Percentiles rank a stretch among this genome's conserved stretches.
Conservation (phyloP, 37 sponge, comb jelly and placozoan species). For the Halichondria panicea region DNA sequence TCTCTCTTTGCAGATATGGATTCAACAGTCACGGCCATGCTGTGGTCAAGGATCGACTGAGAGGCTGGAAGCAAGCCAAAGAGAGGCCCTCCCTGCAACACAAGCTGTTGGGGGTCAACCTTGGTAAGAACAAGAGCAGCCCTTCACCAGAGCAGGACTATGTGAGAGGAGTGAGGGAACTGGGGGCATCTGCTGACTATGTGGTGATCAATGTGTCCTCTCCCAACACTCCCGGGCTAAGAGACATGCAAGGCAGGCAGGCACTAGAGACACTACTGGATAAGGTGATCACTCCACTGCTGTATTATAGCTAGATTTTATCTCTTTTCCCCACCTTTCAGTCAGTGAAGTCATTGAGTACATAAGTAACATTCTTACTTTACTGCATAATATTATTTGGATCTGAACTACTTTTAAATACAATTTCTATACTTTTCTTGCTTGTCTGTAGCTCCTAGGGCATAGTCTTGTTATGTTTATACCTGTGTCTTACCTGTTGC, state of each 20-base stretch:
- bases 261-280: constrained; percentile 58
- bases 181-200: constrained; percentile 88
- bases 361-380: background rate
- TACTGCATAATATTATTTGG: background rate
- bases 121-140: constrained; percentile 94
- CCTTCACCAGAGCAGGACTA: constrained; percentile 73
- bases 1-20: constrained; percentile 65
- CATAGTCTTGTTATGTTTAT: no score
- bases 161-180: constrained; percentile 58
- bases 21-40: constrained; percentile 85
- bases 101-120: constrained; percentile 82
- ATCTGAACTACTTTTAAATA: no score
- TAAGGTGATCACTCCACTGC: constrained; percentile 16
- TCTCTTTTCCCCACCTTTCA: background rate
- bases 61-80: constrained; percentile 5
- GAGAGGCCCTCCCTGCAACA: background rate
- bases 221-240: constrained; percentile 96
- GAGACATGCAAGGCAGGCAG: constrained; percentile 80
- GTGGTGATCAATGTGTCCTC: constrained; percentile 97
- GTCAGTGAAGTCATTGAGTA: background rate
- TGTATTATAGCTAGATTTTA: background rate
- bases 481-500: background rate
- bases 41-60: constrained; percentile 48
- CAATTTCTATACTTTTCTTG: background rate
- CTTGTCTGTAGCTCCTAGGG: no score